Evolutionary conservation across 2,797 vertebrate species (phyloP).

Genomic region (Staurois parvus): DNA sequence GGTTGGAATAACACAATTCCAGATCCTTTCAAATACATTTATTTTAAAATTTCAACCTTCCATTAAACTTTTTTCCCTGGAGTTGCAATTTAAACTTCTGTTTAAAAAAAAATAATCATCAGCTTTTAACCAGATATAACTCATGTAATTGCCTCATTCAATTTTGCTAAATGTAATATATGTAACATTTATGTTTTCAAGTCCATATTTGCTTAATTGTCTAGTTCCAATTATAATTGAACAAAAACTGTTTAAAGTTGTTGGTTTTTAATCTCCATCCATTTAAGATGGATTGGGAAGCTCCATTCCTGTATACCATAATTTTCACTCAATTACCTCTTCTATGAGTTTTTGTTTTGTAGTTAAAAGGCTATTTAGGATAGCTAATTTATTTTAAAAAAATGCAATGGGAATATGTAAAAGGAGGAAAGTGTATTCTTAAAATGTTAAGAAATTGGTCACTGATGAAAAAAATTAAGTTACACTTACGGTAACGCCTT

Average conservation of each 20-base stretch:
- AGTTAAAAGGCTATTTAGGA: conserved; percentile 14
- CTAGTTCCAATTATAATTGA: background rate
- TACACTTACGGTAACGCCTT: too few relatives aligned
- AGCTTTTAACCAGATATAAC: background rate
- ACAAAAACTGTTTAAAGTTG: background rate
- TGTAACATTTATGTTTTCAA: background rate
- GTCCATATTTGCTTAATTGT: conserved; percentile 15
- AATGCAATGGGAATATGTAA: background rate
- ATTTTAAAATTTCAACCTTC: too few relatives aligned
- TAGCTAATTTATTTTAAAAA: background rate
- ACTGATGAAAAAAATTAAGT: too few relatives aligned
- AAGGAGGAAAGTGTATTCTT: background rate
- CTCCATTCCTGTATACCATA: background rate
- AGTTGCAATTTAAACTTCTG: too few relatives aligned
- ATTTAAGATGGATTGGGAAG: background rate
- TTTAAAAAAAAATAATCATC: too few relatives aligned
- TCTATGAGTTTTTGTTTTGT: background rate
- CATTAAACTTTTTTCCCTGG: too few relatives aligned
- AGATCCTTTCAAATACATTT: too few relatives aligned
- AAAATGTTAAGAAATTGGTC: too few relatives aligned
- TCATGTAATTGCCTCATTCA: background rate
- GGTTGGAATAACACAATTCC: too few relatives aligned
- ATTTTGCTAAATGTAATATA: background rate
- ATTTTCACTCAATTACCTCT: background rate
- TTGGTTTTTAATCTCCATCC: background rate